phyloP scores from a whole-genome alignment of 2,113 vertebrate genomes.

The Camelus dromedarius region DNA sequence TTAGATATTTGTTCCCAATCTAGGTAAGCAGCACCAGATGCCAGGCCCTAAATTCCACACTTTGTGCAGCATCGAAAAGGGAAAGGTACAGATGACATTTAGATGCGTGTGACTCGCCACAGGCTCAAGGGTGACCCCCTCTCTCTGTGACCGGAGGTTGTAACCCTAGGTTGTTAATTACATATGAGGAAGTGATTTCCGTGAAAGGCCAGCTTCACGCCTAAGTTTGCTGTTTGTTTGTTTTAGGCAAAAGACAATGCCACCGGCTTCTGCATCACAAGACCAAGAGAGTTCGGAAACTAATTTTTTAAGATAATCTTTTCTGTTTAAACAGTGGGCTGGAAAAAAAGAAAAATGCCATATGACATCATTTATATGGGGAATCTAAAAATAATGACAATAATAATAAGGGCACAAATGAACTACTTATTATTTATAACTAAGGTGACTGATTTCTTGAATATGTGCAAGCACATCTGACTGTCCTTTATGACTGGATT shows the following conservation, averaged over 20 bases:
- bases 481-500: too few species aligned
- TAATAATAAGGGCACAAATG: too few species aligned
- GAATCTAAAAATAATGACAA: too few species aligned
- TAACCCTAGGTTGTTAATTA: not conserved
- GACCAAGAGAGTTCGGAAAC: not conserved
- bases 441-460: too few species aligned
- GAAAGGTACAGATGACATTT: not conserved
- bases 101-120: not conserved
- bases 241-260: not conserved
- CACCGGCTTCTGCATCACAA: not conserved
- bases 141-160: not conserved
- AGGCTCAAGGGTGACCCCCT: not conserved
- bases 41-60: not conserved
- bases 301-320: not conserved
- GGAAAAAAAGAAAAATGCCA: too few species aligned
- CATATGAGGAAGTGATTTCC: not conserved
- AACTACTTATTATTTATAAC: too few species aligned
- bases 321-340: not conserved
- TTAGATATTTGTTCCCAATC: not conserved
- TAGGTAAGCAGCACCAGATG: not conserved
- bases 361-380: too few species aligned
- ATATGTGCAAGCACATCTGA: too few species aligned
- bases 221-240: not conserved
- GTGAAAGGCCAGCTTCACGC: not conserved
- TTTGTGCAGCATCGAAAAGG: not conserved